Percentiles rank a stretch among this genome's conserved stretches.
Evolutionary conservation across 2,888 invertebrate genomes (phyloP).

Genomic region (Automeris io): DNA sequence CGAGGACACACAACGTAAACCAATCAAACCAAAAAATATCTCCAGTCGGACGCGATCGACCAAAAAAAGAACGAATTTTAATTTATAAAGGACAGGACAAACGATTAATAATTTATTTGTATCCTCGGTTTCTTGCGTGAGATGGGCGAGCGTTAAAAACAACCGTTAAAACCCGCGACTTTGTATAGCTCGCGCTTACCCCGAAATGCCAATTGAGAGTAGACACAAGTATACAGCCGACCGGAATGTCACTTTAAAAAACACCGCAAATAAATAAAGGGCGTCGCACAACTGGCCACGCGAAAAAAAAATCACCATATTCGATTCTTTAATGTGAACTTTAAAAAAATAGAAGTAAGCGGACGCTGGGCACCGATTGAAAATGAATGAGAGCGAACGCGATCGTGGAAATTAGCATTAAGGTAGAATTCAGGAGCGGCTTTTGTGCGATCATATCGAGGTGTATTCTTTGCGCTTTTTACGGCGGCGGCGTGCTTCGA

Average conservation of each 20-base stretch:
- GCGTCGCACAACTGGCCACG: conserved; percentile 66
- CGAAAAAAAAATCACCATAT: conserved; percentile 73
- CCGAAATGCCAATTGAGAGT: conserved; percentile 76
- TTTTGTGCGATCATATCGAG: conserved; percentile 78
- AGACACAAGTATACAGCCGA: conserved; percentile 76
- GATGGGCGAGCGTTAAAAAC: conserved; percentile 73
- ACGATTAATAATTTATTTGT: conserved; percentile 78
- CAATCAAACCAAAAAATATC: conserved; percentile 65
- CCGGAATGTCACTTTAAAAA: conserved; percentile 76
- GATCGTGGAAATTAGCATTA: conserved; percentile 79
- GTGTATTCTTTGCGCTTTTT: conserved; percentile 77
- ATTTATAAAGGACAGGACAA: conserved; percentile 78
- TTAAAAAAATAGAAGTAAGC: conserved; percentile 71
- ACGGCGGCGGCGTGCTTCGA: conserved; percentile 58
- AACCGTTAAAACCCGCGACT: conserved; percentile 75
- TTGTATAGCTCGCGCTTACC: conserved; percentile 74
- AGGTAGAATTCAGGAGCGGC: conserved; percentile 73
- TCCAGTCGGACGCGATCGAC: conserved; percentile 45
- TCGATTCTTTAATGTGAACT: conserved; percentile 77
- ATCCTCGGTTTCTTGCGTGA: conserved; percentile 69
- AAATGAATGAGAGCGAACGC: conserved; percentile 76
- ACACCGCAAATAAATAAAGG: conserved; percentile 75
- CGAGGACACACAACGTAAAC: conserved; percentile 66
- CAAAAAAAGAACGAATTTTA: conserved; percentile 72
- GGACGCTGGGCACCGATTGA: conserved; percentile 72